Evolutionary conservation across 2,888 invertebrate species (phyloP), one percentile per base, ranked within the genome.

Genomic region (Pseudoips prasinana): DNA sequence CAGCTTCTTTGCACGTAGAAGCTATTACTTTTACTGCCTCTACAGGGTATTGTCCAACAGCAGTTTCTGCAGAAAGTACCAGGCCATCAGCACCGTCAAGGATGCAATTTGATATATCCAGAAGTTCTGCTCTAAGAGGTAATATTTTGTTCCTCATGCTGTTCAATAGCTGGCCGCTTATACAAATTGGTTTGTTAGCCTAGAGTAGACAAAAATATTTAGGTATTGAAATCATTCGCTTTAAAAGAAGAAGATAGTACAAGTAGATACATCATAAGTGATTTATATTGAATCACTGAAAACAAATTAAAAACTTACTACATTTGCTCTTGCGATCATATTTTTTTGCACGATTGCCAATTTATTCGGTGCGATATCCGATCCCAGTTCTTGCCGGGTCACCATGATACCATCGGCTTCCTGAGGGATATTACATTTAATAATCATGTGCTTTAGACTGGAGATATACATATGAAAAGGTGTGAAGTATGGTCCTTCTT

Each of bases 91-190:
- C 92, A 8, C 94, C 94, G 57, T 94, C 94, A 8, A 94, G 70
- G 10, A 95, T 91, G 29, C 94, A 93, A 64, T 94, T 94, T 22
- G 93, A 92, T 4, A 95, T 91, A 53, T 94, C 93, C 14, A 92
- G 89, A 7, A 92, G 81, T 69, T 94, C 94, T 1, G 94, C 90
- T 60, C 93, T 78, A 1, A 82, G 58, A 1, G 87, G 78, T 22
- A 78, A 51, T 37, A 64, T 68, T 18, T 69, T 72, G 7, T 46
- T 50, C 6, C 76, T 60, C 87, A 87, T 87, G 31, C 76, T 82
- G 40, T 60, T 73, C 3, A 87, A 45, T 2, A 86, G 57, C 8
- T 84, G 75, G 1, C 80, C 80, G 36, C 71, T 71, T 8, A 88
- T 36, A 27, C 69, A 60, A 1, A 80, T 54, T 22, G 87, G 84